phyloP scores from a whole-genome alignment of 1,140 invertebrate species.

The Magallana gigas region DNA sequence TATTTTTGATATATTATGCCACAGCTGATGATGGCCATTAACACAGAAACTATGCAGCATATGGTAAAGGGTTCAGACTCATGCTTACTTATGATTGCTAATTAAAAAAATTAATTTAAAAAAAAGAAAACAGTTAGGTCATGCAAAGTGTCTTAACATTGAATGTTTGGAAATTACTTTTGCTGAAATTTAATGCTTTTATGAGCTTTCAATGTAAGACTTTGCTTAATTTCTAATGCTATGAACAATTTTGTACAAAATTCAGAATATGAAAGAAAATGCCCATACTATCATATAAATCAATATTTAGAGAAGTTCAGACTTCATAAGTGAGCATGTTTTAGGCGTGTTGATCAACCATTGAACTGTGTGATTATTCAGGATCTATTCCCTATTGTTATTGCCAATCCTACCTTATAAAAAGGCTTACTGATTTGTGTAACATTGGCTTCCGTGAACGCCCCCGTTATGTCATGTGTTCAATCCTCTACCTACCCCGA shows the following conservation, averaged over 20 bases:
- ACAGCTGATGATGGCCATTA: constrained; percentile 18
- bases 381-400: background rate
- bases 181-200: too few species aligned
- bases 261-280: too few species aligned
- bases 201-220: too few species aligned
- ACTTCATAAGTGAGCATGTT: constrained; percentile 18
- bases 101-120: background rate
- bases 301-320: too few species aligned
- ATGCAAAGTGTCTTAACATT: too few species aligned
- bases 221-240: too few species aligned
- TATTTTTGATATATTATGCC: constrained; percentile 9
- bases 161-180: too few species aligned
- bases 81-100: constrained; percentile 13
- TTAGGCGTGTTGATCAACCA: constrained; percentile 2
- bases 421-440: background rate
- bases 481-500: background rate
- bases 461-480: background rate
- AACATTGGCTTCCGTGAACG: background rate
- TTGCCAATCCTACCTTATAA: constrained; percentile 5
- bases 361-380: background rate
- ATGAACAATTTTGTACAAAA: too few species aligned
- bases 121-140: too few species aligned
- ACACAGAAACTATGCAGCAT: constrained; percentile 20
- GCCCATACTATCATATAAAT: too few species aligned
- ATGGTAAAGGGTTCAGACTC: constrained; percentile 26